These are phyloP conservation scores for Hipposideros larvatus DNA, from an alignment of 2,797 vertebrate genomes.

Conservation along the genomic window DNA sequence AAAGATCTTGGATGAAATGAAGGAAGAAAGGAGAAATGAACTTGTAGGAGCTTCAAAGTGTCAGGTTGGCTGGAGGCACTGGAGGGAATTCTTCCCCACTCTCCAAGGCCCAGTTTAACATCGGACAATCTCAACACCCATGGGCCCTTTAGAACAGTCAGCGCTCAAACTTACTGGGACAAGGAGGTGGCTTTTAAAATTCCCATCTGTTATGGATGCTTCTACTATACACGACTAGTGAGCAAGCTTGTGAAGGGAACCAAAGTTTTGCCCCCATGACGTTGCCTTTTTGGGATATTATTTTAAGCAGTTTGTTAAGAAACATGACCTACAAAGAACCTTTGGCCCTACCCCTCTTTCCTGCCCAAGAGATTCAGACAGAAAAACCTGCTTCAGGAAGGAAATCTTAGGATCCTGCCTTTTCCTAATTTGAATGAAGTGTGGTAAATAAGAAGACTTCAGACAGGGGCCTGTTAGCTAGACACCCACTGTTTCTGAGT, in stretches of 20 bases:
- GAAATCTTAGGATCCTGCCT: no score
- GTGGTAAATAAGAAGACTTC: no score
- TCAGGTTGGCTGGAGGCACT: neutral
- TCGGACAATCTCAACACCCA: neutral
- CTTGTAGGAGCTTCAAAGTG: neutral
- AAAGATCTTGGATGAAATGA: neutral
- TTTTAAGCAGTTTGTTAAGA: no score
- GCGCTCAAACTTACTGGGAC: neutral
- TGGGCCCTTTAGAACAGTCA: neutral
- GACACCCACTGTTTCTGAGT: no score
- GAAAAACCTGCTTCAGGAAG: no score
- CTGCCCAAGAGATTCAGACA: no score
- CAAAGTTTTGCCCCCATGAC: no score
- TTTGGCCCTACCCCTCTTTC: no score
- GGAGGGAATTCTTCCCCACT: neutral
- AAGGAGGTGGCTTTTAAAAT: neutral
- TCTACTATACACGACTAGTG: neutral
- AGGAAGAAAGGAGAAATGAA: slow-evolving; percentile 17
- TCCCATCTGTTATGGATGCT: neutral
- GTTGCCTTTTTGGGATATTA: no score
- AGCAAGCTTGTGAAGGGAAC: neutral
- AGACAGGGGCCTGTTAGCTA: no score
- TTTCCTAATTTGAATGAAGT: no score
- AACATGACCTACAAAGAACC: no score
- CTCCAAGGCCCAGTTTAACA: neutral